These are phyloP conservation scores for Cheirogaleus major DNA, from an alignment of 2,797 vertebrate genomes.

Conservation along the genomic window DNA sequence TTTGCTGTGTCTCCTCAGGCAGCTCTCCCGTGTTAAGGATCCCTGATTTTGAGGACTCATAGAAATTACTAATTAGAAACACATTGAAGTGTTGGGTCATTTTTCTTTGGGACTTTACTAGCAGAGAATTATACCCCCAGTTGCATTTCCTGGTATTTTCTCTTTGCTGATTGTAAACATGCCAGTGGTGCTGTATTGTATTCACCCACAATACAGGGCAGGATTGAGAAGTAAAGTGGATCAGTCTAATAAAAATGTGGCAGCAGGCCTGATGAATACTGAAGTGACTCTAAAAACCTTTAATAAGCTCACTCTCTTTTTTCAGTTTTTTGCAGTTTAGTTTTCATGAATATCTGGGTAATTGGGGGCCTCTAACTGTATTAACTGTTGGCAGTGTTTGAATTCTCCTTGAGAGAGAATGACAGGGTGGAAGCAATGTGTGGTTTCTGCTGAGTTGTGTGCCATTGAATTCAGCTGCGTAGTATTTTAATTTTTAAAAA, in stretches of 20 bases:
- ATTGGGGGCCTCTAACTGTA: neutral
- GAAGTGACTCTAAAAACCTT: neutral
- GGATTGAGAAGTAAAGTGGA: neutral
- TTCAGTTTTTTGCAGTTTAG: neutral
- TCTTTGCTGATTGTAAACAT: neutral
- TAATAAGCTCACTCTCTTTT: neutral
- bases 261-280: conserved; percentile 17
- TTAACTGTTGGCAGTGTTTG: neutral
- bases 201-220: neutral
- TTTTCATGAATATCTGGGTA: neutral
- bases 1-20: neutral
- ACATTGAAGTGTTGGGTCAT: neutral
- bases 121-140: neutral
- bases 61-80: conserved; percentile 50
- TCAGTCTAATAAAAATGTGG: neutral
- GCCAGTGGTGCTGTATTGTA: neutral
- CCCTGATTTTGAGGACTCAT: neutral
- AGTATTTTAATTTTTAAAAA: neutral
- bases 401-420: conserved; percentile 24
- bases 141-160: neutral
- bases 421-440: neutral
- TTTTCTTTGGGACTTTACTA: neutral
- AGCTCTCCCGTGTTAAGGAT: neutral
- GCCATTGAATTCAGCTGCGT: neutral
- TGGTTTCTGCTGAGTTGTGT: neutral